Percentiles rank a stretch among this genome's conserved stretches.
Evolutionary conservation across 1,140 invertebrate species (phyloP).

Genomic region (Sitophilus oryzae): DNA sequence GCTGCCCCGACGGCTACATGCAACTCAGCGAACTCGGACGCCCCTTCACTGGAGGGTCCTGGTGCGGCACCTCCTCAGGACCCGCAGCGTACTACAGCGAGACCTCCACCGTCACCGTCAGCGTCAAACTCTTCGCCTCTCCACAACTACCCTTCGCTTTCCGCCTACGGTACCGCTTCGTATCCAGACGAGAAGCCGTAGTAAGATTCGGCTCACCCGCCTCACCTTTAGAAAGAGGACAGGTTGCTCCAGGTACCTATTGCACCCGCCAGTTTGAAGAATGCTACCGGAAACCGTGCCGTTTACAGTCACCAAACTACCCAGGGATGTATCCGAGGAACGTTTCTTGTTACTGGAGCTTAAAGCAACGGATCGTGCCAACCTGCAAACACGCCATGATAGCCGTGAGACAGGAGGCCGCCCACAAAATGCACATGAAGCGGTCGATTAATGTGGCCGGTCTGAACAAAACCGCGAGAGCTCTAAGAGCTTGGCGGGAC

Average conservation of each 20-base stretch:
- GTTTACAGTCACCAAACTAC: constrained; percentile 81
- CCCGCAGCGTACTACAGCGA: constrained; percentile 80
- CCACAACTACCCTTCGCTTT: constrained; percentile 66
- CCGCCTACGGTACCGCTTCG: constrained; percentile 70
- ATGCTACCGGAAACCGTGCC: constrained; percentile 75
- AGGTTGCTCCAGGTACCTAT: constrained; percentile 77
- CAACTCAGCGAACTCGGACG: constrained; percentile 73
- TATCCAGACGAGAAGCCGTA: constrained; percentile 65
- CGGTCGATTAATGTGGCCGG: constrained; percentile 56
- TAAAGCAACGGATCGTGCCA: constrained; percentile 74
- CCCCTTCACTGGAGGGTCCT: constrained; percentile 76
- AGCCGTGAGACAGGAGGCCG: constrained; percentile 64
- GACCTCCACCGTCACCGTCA: constrained; percentile 73
- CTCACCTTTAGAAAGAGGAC: constrained; percentile 67
- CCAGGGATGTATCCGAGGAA: constrained; percentile 86
- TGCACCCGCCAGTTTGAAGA: constrained; percentile 83
- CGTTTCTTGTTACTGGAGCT: constrained; percentile 74
- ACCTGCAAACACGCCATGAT: constrained; percentile 87
- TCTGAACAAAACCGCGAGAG: constrained; percentile 60
- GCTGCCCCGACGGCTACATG: constrained; percentile 78
- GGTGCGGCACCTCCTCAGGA: constrained; percentile 70
- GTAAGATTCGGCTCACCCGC: constrained; percentile 67
- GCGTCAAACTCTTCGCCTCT: constrained; percentile 61
- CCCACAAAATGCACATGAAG: constrained; percentile 67
- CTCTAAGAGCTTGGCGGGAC: constrained; percentile 71